These are phyloP conservation scores for Dipodomys merriami DNA, from an alignment of 2,113 vertebrate species.

Conservation along the genomic window DNA sequence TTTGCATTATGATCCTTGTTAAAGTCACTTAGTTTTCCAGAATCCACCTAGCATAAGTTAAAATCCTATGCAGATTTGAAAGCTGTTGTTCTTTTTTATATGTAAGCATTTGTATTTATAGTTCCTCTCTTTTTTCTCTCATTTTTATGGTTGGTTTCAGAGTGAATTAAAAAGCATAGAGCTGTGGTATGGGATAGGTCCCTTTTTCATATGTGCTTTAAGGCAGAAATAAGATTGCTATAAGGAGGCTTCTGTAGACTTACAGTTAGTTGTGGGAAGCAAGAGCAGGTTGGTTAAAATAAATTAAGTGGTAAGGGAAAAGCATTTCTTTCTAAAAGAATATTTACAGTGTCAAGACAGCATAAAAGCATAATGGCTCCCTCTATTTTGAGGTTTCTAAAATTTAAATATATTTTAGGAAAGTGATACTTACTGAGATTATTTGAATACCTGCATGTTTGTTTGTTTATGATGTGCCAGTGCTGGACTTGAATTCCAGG, in stretches of 20 bases:
- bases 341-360: background rate
- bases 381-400: slow-evolving; percentile 53
- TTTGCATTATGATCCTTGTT: background rate
- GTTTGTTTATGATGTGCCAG: background rate
- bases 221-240: background rate
- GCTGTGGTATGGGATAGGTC: background rate
- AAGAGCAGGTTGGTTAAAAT: background rate
- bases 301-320: slow-evolving; percentile 5
- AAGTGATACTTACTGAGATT: slow-evolving; percentile 21
- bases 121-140: background rate
- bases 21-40: background rate
- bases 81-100: background rate
- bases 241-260: background rate
- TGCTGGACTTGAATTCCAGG: too few species aligned
- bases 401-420: background rate
- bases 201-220: slow-evolving; percentile 33
- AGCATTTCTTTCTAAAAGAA: background rate
- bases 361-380: background rate
- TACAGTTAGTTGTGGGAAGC: background rate
- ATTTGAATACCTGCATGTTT: slow-evolving; percentile 35
- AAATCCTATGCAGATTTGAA: background rate
- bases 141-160: slow-evolving; percentile 26
- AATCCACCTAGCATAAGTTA: background rate
- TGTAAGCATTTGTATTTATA: slow-evolving; percentile 32
- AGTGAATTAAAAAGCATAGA: slow-evolving; percentile 23